Evolutionary conservation across 2,888 invertebrate genomes (phyloP), one percentile per base, ranked within the genome.

Genomic region (Drosophila mimetica): DNA sequence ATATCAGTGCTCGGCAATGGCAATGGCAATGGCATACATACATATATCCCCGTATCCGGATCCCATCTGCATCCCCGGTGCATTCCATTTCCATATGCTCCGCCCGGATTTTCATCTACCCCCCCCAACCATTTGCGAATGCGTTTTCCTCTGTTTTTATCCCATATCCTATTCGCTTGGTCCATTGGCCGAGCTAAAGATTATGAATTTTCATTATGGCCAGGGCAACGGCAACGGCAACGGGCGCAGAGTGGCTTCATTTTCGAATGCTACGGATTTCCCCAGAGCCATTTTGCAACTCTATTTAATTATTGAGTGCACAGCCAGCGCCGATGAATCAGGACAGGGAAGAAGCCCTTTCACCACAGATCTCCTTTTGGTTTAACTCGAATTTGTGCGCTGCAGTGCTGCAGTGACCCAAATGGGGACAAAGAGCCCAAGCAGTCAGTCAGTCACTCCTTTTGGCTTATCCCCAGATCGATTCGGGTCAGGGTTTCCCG

Each of bases 191-290:
- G 54, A 54, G 52, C 44, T 32, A 51, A 52, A 84, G 84, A 78
- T 87, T 87, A 78, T 87, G 86, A 66, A 85, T 87, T 82, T 85
- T 73, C 84, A 84, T 84, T 80, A 76, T 73, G 71, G 53, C 71
- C 54, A 72, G n/a, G n/a, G n/a, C n/a, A n/a, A n/a, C n/a, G n/a
- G n/a, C n/a, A n/a, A n/a, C n/a, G n/a, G n/a, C n/a, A n/a, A n/a
- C n/a, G n/a, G n/a, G n/a, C n/a, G n/a, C n/a, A n/a, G n/a, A 81
- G 65, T 67, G 60, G 66, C 64, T 54, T 60, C 52, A 64, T 57
- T 70, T 65, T 37, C 54, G 48, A 37, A 47, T 25, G 48, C 28
- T 69, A 48, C 34, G 36, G 28, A 44, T 20, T 55, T 25, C 32
- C 34, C n/a, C 30, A 14, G 20, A 36, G 28, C 20, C 25, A 41